Base-by-base conservation (phyloP, 2,888 invertebrate genomes). In the Chloroclystis v-ata region DNA sequence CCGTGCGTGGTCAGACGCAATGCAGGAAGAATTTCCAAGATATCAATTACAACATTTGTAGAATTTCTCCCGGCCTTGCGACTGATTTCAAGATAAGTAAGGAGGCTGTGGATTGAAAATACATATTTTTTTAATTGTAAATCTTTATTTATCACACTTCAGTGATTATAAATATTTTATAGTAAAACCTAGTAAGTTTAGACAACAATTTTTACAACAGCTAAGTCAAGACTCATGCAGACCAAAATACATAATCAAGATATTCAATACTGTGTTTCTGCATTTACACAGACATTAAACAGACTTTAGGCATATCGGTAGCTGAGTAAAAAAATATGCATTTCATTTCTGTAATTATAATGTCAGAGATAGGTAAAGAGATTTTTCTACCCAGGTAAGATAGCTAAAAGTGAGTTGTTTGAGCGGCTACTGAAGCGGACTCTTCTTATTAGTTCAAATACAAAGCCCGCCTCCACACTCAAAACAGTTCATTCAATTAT, bases 81-180 rank as follows among this genome's bases (percentile, higher is more conserved):
- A 8, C 20, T 7, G 5, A 16, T 7, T 20, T 35, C 7, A 39
- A 51, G 37, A 49, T 43, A 49, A 32, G 50, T 53, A 51, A 57
- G 55, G 60, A 67, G 65, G 66, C 65, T 69, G 43, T 50, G 64
- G 63, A 83, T 76, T 82, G 70, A 83, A 82, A 82, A 82, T 79
- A 79, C 81, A 74, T 72, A 73, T 67, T 71, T 71, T 71, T 67
- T 72, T 64, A 38, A 47, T 56, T 51, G 73, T 72, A 78, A 72
- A 75, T 67, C 74, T 82, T 82, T 83, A 82, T 82, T 82, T 72
- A 71, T 74, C 75, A 71, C 75, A 73, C 65, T 69, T 57, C 63
- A 67, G 63, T 74, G 66, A 72, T 64, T 78, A 78, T 79, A 79
- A 78, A 78, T 76, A 77, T 69, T 66, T 72, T 69, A 60, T 63